A percentile compares a stretch with the other conserved stretches of the same genome.
Evolutionary conservation across 2,113 vertebrate species (phyloP).

Genomic region (Cromileptes altivelis): DNA sequence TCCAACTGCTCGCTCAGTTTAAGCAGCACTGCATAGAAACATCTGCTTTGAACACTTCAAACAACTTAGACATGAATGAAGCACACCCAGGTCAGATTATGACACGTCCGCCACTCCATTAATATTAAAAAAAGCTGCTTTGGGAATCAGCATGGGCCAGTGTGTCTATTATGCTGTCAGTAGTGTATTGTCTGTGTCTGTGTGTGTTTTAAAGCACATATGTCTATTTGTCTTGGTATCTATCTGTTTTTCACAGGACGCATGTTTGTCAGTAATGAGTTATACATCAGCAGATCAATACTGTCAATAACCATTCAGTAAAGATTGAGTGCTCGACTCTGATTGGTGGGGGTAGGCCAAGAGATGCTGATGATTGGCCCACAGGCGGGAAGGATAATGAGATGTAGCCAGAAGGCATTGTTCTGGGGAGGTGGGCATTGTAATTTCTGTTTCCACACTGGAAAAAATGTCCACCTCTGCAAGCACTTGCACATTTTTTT

Average conservation of each 20-base stretch:
- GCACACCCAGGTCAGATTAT: neutral
- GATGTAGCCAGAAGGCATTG: neutral
- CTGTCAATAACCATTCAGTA: constrained; percentile 49
- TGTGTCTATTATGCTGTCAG: neutral
- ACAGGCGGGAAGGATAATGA: constrained; percentile 5
- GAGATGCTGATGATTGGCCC: constrained; percentile 23
- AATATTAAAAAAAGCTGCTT: constrained; percentile 15
- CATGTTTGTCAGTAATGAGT: constrained; percentile 62
- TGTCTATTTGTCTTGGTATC: constrained; percentile 1
- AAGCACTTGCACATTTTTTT: neutral
- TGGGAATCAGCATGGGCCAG: neutral
- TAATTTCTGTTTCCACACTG: neutral
- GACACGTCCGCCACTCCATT: neutral
- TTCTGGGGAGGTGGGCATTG: neutral
- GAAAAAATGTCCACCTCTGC: neutral
- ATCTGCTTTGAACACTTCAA: constrained; percentile 11
- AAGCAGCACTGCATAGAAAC: constrained; percentile 37
- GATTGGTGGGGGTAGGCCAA: constrained; percentile 36
- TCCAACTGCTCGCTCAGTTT: constrained; percentile 20
- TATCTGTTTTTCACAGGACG: constrained; percentile 23
- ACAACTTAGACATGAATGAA: constrained; percentile 15
- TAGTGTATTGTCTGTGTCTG: neutral
- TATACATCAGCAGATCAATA: constrained; percentile 58
- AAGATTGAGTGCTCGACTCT: constrained; percentile 37
- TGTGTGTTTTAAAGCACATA: constrained; percentile 8